Evolutionary conservation across 2,888 invertebrate genomes (phyloP).

Genomic region (Xestia c-nigrum): DNA sequence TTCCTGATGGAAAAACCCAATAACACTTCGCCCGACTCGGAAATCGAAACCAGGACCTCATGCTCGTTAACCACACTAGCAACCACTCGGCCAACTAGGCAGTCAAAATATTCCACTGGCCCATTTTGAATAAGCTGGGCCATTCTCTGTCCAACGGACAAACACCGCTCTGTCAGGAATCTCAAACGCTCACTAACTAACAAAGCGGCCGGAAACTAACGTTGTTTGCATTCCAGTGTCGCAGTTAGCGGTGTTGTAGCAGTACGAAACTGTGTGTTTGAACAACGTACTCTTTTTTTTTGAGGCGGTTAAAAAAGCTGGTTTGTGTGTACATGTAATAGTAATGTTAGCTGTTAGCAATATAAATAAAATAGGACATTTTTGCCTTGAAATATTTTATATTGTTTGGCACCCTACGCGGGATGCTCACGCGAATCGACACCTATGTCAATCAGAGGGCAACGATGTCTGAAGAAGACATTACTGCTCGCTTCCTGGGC

Average conservation of each 20-base stretch:
- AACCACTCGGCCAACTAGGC: too few relatives aligned
- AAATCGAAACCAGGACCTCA: too few relatives aligned
- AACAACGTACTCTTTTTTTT: not conserved
- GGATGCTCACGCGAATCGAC: too few relatives aligned
- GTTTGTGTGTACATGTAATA: not conserved
- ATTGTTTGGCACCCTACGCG: too few relatives aligned
- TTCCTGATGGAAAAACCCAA: too few relatives aligned
- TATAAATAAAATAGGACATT: too few relatives aligned
- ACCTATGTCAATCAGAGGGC: too few relatives aligned
- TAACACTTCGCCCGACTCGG: too few relatives aligned
- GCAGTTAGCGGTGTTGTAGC: not conserved
- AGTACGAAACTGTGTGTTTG: not conserved
- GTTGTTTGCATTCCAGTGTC: conserved; percentile 6
- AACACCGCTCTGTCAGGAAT: conserved; percentile 22
- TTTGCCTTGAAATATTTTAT: too few relatives aligned
- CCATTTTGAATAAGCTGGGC: not conserved
- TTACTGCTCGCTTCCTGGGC: too few relatives aligned
- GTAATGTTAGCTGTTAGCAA: not conserved
- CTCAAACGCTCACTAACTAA: conserved; percentile 27
- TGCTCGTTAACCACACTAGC: too few relatives aligned
- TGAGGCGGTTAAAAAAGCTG: not conserved
- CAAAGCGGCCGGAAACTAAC: conserved; percentile 12
- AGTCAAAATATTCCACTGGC: not conserved
- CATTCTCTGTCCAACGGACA: not conserved
- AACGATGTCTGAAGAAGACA: too few relatives aligned